Conservation (phyloP, 1,140 invertebrate genomes). For the Samia ricini region DNA sequence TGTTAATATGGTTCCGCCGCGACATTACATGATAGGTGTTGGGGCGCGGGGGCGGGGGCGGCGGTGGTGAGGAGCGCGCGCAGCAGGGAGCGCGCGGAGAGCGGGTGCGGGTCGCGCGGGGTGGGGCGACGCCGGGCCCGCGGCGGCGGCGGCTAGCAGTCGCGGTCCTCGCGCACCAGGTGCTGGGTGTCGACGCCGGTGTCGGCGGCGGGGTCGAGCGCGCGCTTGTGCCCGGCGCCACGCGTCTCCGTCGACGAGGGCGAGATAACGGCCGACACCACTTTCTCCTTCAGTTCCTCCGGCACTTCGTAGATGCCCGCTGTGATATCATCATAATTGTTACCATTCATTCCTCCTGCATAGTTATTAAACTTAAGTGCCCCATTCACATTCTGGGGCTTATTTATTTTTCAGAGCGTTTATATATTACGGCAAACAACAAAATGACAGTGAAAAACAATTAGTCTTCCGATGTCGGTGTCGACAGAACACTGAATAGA, state of each 20-base stretch:
- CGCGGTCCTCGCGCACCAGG: conserved; percentile 90
- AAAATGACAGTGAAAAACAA: too few relatives aligned
- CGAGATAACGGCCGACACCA: conserved; percentile 84
- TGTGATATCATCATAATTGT: conserved; percentile 25
- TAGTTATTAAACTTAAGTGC: too few relatives aligned
- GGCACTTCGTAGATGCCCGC: conserved; percentile 88
- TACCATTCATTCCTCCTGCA: neutral
- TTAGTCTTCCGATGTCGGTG: too few relatives aligned
- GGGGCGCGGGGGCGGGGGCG: too few relatives aligned
- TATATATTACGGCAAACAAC: too few relatives aligned
- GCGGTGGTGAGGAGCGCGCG: too few relatives aligned
- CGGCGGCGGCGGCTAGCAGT: conserved; percentile 52
- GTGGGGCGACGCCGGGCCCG: neutral
- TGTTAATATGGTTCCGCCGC: too few relatives aligned
- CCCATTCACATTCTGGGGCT: too few relatives aligned
- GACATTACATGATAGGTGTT: too few relatives aligned
- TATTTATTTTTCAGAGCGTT: too few relatives aligned
- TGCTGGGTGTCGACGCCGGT: conserved; percentile 95
- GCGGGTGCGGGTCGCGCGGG: conserved; percentile 2
- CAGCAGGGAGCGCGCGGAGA: conserved; percentile 3
- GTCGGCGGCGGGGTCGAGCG: conserved; percentile 90
- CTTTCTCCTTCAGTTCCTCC: conserved; percentile 84
- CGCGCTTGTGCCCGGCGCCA: conserved; percentile 43
- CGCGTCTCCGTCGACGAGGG: conserved; percentile 83
- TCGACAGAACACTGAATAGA: too few relatives aligned